A percentile compares a stretch with the other conserved stretches of the same genome.
Evolutionary conservation across 2,888 invertebrate species (phyloP).

Genomic region (Stegophylla sp.): DNA sequence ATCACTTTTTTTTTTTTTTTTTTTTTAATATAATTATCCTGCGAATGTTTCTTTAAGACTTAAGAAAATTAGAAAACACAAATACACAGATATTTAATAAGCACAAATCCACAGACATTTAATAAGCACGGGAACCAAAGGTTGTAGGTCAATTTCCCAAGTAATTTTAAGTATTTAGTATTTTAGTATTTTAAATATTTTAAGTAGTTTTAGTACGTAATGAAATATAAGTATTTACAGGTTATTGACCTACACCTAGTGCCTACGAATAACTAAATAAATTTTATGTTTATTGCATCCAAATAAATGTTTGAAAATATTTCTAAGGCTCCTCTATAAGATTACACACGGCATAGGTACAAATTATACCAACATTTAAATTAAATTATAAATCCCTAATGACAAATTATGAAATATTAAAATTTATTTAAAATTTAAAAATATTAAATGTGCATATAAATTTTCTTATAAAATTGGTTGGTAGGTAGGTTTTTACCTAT

Average conservation of each 20-base stretch:
- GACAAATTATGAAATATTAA: no score
- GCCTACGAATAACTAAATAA: neutral
- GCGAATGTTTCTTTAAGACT: neutral
- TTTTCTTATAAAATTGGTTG: no score
- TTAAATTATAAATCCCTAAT: no score
- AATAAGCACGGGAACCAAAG: neutral
- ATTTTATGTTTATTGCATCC: neutral
- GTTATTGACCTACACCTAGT: slow-evolving; percentile 1
- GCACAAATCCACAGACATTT: neutral
- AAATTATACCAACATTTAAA: no score
- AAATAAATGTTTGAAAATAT: no score
- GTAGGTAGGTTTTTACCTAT: no score
- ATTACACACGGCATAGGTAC: no score
- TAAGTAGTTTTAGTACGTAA: neutral
- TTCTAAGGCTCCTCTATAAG: no score
- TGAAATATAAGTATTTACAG: slow-evolving; percentile 10
- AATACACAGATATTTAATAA: neutral
- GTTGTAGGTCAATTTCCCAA: slow-evolving; percentile 14
- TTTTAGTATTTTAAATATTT: no score
- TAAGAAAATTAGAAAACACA: neutral
- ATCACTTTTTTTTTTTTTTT: neutral
- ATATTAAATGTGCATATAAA: no score
- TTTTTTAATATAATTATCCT: neutral
- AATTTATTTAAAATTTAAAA: no score
- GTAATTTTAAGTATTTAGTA: neutral